Evolutionary conservation across 1,140 invertebrate genomes (phyloP).

Genomic region (Drosophila kohkoa): DNA sequence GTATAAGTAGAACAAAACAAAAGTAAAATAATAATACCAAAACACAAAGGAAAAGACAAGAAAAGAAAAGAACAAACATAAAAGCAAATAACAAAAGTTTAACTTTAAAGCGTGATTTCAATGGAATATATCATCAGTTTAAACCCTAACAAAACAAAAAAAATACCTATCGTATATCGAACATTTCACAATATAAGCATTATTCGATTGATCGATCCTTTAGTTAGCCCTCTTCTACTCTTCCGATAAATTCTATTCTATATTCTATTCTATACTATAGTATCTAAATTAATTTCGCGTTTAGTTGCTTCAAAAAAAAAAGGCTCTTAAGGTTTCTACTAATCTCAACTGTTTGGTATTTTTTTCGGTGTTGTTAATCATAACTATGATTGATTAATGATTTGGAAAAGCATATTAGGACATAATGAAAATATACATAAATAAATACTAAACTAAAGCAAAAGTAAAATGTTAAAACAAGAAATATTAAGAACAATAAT

Average conservation of each 20-base stretch:
- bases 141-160: slow-evolving; percentile 43
- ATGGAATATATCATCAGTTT: slow-evolving; percentile 82
- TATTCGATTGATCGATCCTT: slow-evolving; percentile 29
- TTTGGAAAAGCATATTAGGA: slow-evolving; percentile 72
- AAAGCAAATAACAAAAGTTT: slow-evolving; percentile 84
- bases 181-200: slow-evolving; percentile 52
- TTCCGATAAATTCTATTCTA: slow-evolving; percentile 2
- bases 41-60: slow-evolving; percentile 33
- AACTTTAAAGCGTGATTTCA: slow-evolving; percentile 84
- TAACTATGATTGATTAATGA: slow-evolving; percentile 37
- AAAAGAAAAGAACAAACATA: slow-evolving; percentile 51
- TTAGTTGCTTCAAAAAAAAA: slow-evolving; percentile 43
- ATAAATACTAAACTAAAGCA: slow-evolving; percentile 69
- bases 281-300: slow-evolving; percentile 17
- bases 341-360: slow-evolving; percentile 47
- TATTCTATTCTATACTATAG: neutral
- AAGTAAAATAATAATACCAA: too few relatives aligned
- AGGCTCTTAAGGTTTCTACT: slow-evolving; percentile 65
- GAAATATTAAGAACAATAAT: slow-evolving; percentile 85
- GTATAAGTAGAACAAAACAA: slow-evolving; percentile 63
- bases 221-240: slow-evolving; percentile 24
- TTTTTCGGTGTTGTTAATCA: slow-evolving; percentile 19
- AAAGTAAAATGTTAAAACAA: slow-evolving; percentile 58
- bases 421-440: slow-evolving; percentile 70
- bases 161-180: slow-evolving; percentile 57